phyloP scores from a whole-genome alignment of 2,888 invertebrate genomes.

The Portevinia maculata region DNA sequence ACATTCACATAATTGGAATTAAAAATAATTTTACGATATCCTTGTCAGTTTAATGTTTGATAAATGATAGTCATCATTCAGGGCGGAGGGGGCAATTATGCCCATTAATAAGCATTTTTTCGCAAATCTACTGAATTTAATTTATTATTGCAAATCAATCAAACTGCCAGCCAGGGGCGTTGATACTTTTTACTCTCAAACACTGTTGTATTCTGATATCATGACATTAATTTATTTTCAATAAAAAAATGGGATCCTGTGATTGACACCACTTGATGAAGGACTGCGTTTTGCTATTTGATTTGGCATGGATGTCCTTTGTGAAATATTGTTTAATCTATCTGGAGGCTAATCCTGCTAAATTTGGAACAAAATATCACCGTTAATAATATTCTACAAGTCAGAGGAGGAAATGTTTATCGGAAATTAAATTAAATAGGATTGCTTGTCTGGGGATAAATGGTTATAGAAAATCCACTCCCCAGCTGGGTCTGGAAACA shows the following conservation, averaged over 20 bases:
- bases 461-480: too few species aligned
- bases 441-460: too few species aligned
- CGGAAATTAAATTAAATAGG: too few species aligned
- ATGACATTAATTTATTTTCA: background rate
- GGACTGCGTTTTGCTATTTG: background rate
- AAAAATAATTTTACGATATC: constrained; percentile 34
- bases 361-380: too few species aligned
- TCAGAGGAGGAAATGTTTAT: too few species aligned
- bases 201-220: constrained; percentile 6
- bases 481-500: too few species aligned
- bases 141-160: constrained; percentile 51
- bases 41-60: constrained; percentile 33
- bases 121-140: constrained; percentile 24
- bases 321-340: too few species aligned
- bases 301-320: background rate
- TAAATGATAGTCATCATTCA: constrained; percentile 52
- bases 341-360: too few species aligned
- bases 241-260: background rate
- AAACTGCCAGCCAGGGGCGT: constrained; percentile 40
- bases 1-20: constrained; percentile 46
- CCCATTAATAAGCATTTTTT: constrained; percentile 6
- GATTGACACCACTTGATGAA: constrained; percentile 3
- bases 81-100: background rate
- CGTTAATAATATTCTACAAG: too few species aligned
- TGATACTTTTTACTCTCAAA: constrained; percentile 8